Evolutionary conservation across 2,888 invertebrate genomes (phyloP), one percentile per base, ranked within the genome.

Genomic region (Callosobruchus maculatus): DNA sequence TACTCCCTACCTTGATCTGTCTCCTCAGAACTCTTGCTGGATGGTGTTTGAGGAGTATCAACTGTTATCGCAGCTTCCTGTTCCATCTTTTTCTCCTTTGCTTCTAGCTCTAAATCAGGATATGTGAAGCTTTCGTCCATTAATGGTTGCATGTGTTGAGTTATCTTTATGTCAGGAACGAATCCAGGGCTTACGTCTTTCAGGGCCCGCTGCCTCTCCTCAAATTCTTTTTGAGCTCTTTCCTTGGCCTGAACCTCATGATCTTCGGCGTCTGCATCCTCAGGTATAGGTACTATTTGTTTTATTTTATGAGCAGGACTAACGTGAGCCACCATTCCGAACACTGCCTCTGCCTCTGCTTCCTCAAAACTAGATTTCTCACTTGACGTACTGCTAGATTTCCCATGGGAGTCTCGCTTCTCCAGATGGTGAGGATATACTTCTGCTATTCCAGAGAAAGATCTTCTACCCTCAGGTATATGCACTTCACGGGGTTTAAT

Each of bases 1-100:
- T 92, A 91, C 85, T 92, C 91, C 78, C 89, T 86, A 18, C 92
- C 92, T 83, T 92, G 91, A 79, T 92, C 91, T 21, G 91, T 90
- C 73, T 91, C 91, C 76, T 92, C 88, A 4, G 92, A 92, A 81
- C 91, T 91, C 84, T 91, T 90, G 81, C 91, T 92, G 0, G 92
- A 92, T 68, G 88, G 89, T 21, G 91, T 91, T 74, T 90, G 88
- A 31, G 91, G 92, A 31, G 91, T 91, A 78, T 90, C 90, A 3
- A 90, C 90, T 1, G 91, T 90, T 13, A 90, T 89, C 73, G 82
- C 79, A 77, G 80, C 77, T 20, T 76, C 77, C 75, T 75, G 74
- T 70, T 78, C 78, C 67, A 78, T 76, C 67, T 82, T 77, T 74
- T 83, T 81, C 77, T 86, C 86, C 77, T 87, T 84, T 72, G 86